A percentile compares a stretch with the other conserved stretches of the same genome.
These are phyloP conservation scores for Phoronis australis DNA, from an alignment of 2,888 invertebrate species.

Conservation along the genomic window DNA sequence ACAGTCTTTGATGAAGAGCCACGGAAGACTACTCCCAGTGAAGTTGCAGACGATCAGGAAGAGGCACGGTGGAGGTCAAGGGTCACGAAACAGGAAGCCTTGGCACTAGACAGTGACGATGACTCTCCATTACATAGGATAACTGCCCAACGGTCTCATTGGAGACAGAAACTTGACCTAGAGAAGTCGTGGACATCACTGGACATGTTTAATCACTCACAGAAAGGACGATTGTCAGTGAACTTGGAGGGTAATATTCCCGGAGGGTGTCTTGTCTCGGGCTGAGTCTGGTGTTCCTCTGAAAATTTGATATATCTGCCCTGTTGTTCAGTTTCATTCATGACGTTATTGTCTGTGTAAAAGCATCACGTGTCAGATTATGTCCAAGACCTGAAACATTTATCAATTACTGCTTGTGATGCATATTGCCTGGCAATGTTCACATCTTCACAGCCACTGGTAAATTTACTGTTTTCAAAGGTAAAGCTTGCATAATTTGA, in stretches of 20 bases:
- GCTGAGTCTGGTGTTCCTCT: conserved; percentile 1
- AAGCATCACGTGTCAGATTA: too few relatives aligned
- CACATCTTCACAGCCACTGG: too few relatives aligned
- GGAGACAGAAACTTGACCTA: conserved; percentile 33
- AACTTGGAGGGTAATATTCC: conserved; percentile 44
- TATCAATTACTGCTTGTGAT: too few relatives aligned
- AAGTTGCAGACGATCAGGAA: not conserved
- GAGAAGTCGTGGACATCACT: conserved; percentile 52
- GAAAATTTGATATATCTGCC: too few relatives aligned
- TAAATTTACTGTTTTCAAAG: too few relatives aligned
- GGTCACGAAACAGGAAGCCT: too few relatives aligned
- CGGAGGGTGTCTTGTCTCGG: not conserved
- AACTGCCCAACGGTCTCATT: conserved; percentile 35
- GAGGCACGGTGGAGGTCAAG: not conserved
- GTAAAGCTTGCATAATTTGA: too few relatives aligned
- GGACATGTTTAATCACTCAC: conserved; percentile 45
- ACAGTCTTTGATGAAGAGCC: conserved; percentile 13
- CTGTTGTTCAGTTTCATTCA: too few relatives aligned
- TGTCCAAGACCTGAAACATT: too few relatives aligned
- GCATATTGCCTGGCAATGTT: too few relatives aligned
- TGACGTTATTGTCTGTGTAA: too few relatives aligned
- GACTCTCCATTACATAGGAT: conserved; percentile 43
- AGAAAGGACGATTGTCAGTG: conserved; percentile 47
- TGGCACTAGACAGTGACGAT: conserved; percentile 1
- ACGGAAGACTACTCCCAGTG: too few relatives aligned